A percentile compares a stretch with the other conserved stretches of the same genome.
Evolutionary conservation across 1,140 invertebrate species (phyloP).

Genomic region (Drosophila nigromelanica): DNA sequence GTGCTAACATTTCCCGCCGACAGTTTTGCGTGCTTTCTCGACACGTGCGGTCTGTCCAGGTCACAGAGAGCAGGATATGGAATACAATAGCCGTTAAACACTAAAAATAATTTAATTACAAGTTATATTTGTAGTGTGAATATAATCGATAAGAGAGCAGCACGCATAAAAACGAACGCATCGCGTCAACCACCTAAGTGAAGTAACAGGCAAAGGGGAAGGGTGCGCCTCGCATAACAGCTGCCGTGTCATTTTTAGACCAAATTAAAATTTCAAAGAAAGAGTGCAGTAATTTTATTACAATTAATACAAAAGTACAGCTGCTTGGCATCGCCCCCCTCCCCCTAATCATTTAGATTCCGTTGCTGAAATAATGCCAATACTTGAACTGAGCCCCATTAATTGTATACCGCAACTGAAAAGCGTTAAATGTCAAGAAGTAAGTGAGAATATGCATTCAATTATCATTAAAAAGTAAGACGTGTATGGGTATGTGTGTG

Average conservation of each 20-base stretch:
- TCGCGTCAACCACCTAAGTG: neutral
- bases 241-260: conserved; percentile 25
- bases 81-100: conserved; percentile 27
- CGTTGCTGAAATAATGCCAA: conserved; percentile 63
- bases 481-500: no score
- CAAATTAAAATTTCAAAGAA: conserved; percentile 35
- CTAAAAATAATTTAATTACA: conserved; percentile 36
- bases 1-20: conserved; percentile 40
- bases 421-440: conserved; percentile 78
- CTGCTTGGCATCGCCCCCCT: neutral
- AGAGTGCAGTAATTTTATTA: conserved; percentile 1
- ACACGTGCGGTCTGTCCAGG: conserved; percentile 44
- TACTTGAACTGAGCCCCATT: conserved; percentile 53
- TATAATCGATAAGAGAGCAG: conserved; percentile 66
- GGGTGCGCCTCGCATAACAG: conserved; percentile 3
- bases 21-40: conserved; percentile 66
- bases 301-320: conserved; percentile 2
- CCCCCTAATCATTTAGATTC: neutral
- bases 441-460: conserved; percentile 58
- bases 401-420: conserved; percentile 61
- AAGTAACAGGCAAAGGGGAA: neutral
- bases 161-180: conserved; percentile 3
- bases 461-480: neutral
- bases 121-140: conserved; percentile 47
- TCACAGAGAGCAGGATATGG: conserved; percentile 7